phyloP scores from a whole-genome alignment of 92 coral and sea anemone species.

The Heliopora coerulea region DNA sequence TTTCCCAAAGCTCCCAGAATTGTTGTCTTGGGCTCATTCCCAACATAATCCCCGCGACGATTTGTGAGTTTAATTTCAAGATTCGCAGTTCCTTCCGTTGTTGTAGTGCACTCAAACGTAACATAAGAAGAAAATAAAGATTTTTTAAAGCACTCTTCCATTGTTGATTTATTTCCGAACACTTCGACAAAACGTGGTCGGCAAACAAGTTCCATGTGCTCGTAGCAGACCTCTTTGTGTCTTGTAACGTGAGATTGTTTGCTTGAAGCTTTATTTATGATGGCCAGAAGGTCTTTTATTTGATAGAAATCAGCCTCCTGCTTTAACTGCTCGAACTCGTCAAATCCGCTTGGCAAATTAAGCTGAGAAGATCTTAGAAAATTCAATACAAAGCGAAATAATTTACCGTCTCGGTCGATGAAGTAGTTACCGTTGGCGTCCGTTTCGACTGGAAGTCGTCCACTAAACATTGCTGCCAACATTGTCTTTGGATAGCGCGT shows the following conservation, averaged over 20 bases:
- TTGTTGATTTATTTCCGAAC: slow-evolving; percentile 31
- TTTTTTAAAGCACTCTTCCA: slow-evolving; percentile 39
- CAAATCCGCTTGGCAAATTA: slow-evolving; percentile 70
- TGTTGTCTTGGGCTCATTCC: slow-evolving; percentile 42
- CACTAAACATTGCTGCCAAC: slow-evolving; percentile 83
- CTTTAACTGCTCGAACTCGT: slow-evolving; percentile 69
- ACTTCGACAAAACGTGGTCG: slow-evolving; percentile 39
- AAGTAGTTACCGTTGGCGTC: slow-evolving; percentile 79
- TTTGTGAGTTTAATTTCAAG: slow-evolving; percentile 36
- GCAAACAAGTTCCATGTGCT: slow-evolving; percentile 23
- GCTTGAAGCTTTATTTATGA: slow-evolving; percentile 37
- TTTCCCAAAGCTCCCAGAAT: slow-evolving; percentile 29
- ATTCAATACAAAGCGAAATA: slow-evolving; percentile 71
- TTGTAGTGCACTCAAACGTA: slow-evolving; percentile 32
- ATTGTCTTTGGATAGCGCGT: slow-evolving; percentile 70
- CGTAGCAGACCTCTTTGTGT: neutral
- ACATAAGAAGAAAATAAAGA: slow-evolving; percentile 24
- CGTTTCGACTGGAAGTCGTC: slow-evolving; percentile 60
- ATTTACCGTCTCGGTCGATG: slow-evolving; percentile 75
- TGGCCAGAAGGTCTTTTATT: slow-evolving; percentile 54
- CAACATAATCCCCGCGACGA: slow-evolving; percentile 36
- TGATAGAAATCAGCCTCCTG: slow-evolving; percentile 83
- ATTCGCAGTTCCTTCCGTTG: slow-evolving; percentile 42
- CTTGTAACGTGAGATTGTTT: neutral
- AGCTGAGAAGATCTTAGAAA: slow-evolving; percentile 69